These are phyloP conservation scores for Aphrocallistes beatrix DNA, from an alignment of 37 sponge, comb jelly and placozoan species.

Conservation along the genomic window DNA sequence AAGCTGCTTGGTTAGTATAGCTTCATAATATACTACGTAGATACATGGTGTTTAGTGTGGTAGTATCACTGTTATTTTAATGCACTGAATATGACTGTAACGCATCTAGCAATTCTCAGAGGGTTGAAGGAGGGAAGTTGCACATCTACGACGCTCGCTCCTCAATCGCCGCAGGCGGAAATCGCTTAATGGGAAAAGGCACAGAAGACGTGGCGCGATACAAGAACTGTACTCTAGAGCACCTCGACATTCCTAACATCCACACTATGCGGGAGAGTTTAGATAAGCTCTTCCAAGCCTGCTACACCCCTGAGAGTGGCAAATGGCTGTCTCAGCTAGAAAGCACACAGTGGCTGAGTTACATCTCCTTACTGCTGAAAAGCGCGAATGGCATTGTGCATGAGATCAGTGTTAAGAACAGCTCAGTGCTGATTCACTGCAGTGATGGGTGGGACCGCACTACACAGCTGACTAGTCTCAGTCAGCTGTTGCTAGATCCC, in stretches of 20 bases:
- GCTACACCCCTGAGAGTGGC: slow-evolving; percentile 39
- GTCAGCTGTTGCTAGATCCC: slow-evolving; percentile 83
- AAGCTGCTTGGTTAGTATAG: background rate
- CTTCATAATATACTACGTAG: background rate
- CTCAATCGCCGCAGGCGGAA: slow-evolving; percentile 81
- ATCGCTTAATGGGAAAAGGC: slow-evolving; percentile 87
- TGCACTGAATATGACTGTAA: background rate
- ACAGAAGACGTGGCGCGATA: slow-evolving; percentile 75
- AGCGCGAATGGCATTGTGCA: slow-evolving; percentile 63
- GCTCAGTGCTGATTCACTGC: slow-evolving; percentile 80
- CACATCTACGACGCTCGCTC: slow-evolving; percentile 83
- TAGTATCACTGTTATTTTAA: background rate
- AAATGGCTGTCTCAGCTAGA: slow-evolving; percentile 84
- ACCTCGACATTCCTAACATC: slow-evolving; percentile 95
- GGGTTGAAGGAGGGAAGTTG: slow-evolving; percentile 26
- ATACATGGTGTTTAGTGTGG: background rate
- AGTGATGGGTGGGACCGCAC: slow-evolving; percentile 99
- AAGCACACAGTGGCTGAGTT: slow-evolving; percentile 76
- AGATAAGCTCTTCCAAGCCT: slow-evolving; percentile 51
- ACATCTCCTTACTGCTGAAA: slow-evolving; percentile 72
- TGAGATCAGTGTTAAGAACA: slow-evolving; percentile 45
- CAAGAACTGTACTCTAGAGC: slow-evolving; percentile 41
- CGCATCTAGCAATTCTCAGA: background rate
- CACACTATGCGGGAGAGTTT: slow-evolving; percentile 91
- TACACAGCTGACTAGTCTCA: slow-evolving; percentile 77